Evolutionary conservation across 2,113 vertebrate species (phyloP), one percentile per base, ranked within the genome.

Genomic region (Tachysurus fulvidraco): DNA sequence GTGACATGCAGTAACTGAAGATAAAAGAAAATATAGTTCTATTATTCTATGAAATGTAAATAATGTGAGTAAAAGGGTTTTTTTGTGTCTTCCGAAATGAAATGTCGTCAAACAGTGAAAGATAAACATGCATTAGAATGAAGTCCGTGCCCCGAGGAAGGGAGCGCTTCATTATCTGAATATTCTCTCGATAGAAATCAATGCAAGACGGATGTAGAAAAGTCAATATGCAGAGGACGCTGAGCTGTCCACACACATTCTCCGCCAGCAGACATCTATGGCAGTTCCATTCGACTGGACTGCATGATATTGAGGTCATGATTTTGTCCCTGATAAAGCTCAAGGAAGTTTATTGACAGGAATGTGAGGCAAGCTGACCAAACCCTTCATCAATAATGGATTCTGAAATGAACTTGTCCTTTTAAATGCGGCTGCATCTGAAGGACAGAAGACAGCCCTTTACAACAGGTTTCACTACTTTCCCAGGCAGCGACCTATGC

Each of bases 401-500:
- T 88, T 92, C 87, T 90, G 89, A 88, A 88, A 88, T 90, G 88
- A 90, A 52, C 90, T 88, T 88, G 89, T 91, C 89, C 87, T 78
- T 90, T 81, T 87, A n/a, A 65, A 71, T 23, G 30, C 14, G 55
- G 23, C 81, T 62, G 59, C 57, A 36, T 62, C 79, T 86, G 73
- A 88, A 87, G 84, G 84, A 88, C 84, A 80, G 55, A 23, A 73
- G 86, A 74, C 60, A 44, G 60, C 60, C 79, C 41, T 71, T 25
- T 52, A 69, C 46, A 81, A 5, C 13, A 44, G 57, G 60, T 30
- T 23, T 74, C 64, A 92, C 89, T 93, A 91, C 92, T 90, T 93
- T 91, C 92, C 80, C 88, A 92, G 84, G 89, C 92, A 93, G 90
- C 93, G 91, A 93, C 91, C 91, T 92, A 89, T 89, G 91, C 86